phyloP scores from a whole-genome alignment of 2,797 vertebrate genomes.

The Xenentodon cancila region DNA sequence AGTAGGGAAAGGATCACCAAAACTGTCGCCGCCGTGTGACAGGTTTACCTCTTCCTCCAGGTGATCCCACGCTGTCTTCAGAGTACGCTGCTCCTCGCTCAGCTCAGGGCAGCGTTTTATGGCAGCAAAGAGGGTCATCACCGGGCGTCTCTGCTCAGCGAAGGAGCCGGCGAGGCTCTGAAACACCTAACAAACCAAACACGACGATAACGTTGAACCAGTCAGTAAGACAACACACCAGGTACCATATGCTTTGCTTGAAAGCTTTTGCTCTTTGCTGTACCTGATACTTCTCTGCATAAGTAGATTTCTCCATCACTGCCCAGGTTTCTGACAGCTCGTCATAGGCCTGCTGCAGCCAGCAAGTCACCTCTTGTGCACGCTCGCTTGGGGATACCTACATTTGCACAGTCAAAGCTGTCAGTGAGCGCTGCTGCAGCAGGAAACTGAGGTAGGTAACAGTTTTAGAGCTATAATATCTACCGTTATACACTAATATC shows the following conservation, averaged over 20 bases:
- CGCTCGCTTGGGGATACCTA: constrained; percentile 71
- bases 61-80: constrained; percentile 78
- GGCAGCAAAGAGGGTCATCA: constrained; percentile 77
- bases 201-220: background rate
- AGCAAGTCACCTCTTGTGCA: constrained; percentile 77
- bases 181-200: constrained; percentile 63
- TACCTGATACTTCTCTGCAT: constrained; percentile 84
- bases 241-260: background rate
- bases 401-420: background rate
- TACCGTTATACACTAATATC: too few relatives aligned
- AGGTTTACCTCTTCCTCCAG: constrained; percentile 77
- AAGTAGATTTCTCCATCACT: constrained; percentile 74
- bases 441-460: background rate
- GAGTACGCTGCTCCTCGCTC: constrained; percentile 63
- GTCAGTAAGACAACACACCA: background rate
- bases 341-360: constrained; percentile 80
- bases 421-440: background rate
- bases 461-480: background rate
- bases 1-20: background rate
- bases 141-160: constrained; percentile 76
- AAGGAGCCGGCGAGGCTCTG: constrained; percentile 81
- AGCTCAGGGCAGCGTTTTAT: constrained; percentile 66
- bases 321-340: constrained; percentile 77
- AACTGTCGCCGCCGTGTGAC: background rate
- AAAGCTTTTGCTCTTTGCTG: constrained; percentile 27